Conservation (phyloP, 1,140 invertebrate genomes). For the Camponotus floridanus region DNA sequence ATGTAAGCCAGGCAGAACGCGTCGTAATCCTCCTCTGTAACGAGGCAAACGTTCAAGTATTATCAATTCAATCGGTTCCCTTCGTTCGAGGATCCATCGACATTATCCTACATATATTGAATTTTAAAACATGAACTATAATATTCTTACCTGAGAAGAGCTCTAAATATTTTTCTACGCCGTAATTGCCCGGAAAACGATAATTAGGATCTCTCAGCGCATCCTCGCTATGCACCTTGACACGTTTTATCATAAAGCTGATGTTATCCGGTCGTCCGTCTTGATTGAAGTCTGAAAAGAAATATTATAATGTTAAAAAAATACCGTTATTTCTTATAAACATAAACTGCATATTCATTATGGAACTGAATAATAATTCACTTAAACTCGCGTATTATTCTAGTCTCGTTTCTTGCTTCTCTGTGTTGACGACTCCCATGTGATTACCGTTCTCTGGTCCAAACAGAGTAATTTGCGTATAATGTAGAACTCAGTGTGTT, state of each 20-base stretch:
- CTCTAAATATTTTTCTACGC: constrained; percentile 97
- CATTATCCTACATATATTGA: constrained; percentile 17
- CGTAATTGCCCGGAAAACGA: constrained; percentile 96
- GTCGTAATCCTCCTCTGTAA: constrained; percentile 97
- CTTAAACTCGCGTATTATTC: constrained; percentile 26
- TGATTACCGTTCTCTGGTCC: constrained; percentile 30
- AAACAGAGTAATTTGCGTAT: constrained; percentile 33
- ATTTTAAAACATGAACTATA: background rate
- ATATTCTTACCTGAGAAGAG: constrained; percentile 93
- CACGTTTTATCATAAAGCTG: constrained; percentile 98
- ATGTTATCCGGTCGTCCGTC: constrained; percentile 97
- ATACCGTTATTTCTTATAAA: constrained; percentile 2
- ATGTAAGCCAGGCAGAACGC: constrained; percentile 99
- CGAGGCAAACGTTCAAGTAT: constrained; percentile 66
- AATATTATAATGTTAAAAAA: background rate
- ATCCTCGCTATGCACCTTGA: constrained; percentile 96
- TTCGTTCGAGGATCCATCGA: background rate
- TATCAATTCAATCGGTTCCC: background rate
- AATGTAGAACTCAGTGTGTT: constrained; percentile 33
- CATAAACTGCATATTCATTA: constrained; percentile 5
- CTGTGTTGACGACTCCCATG: constrained; percentile 24
- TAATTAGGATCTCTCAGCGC: constrained; percentile 94
- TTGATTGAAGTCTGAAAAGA: constrained; percentile 95
- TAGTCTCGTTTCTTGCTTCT: constrained; percentile 8
- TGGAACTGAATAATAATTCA: constrained; percentile 20